Conservation (phyloP, 2,113 vertebrate genomes). For the Sigmodon hispidus region DNA sequence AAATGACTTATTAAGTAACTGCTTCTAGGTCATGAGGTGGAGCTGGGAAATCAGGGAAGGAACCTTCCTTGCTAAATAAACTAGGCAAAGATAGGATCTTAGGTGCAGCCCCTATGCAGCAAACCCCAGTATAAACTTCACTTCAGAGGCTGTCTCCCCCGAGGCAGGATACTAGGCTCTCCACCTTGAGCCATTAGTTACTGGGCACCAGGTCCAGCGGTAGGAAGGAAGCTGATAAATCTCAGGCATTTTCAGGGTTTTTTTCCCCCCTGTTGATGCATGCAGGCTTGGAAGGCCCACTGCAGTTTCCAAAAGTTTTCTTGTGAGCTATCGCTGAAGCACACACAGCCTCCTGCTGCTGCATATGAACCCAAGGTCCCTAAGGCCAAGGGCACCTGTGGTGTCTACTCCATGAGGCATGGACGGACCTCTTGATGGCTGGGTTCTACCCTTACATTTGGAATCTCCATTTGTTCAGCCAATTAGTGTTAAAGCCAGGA, state of each 20-base stretch:
- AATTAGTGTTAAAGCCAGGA: background rate
- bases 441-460: accelerated
- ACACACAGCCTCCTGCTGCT: no score
- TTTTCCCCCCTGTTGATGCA: no score
- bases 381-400: accelerated
- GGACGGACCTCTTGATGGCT: background rate
- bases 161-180: background rate
- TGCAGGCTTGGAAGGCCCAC: background rate
- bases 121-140: background rate
- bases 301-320: background rate
- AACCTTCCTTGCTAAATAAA: background rate
- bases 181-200: background rate
- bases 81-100: background rate
- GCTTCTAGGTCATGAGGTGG: background rate
- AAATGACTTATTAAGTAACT: background rate
- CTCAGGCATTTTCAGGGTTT: background rate
- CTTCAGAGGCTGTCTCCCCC: background rate
- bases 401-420: background rate
- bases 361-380: accelerated
- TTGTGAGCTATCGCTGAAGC: background rate
- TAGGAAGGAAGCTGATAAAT: background rate
- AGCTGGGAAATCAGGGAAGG: background rate
- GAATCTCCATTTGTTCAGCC: background rate
- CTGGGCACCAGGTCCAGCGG: no score
- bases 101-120: accelerated